Percentiles rank a stretch among this genome's conserved stretches.
These are phyloP conservation scores for Tamandua tetradactyla DNA, from an alignment of 2,797 vertebrate species.

Conservation along the genomic window DNA sequence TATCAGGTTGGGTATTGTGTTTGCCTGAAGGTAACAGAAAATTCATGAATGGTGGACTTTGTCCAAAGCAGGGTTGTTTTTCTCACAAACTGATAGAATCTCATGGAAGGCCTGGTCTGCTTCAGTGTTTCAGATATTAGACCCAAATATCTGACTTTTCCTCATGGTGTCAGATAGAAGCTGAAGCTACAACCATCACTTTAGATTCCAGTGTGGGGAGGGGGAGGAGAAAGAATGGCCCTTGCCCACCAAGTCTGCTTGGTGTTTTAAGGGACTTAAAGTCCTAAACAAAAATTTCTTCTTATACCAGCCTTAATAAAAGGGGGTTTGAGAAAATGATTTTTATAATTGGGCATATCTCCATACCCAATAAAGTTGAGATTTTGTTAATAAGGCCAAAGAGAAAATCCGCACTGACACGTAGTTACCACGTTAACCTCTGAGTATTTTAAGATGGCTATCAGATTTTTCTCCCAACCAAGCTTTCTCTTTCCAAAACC, in stretches of 20 bases:
- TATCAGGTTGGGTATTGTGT: background rate
- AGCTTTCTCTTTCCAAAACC: background rate
- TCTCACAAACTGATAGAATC: background rate
- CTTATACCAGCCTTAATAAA: background rate
- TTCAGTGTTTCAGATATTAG: background rate
- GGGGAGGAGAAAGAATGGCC: background rate
- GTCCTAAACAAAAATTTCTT: background rate
- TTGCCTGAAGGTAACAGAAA: background rate
- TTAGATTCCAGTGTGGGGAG: background rate
- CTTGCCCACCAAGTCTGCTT: too few relatives aligned
- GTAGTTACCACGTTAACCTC: background rate
- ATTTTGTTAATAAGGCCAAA: background rate
- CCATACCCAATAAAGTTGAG: background rate
- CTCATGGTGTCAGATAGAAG: background rate
- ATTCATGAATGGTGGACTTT: background rate
- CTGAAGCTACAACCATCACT: background rate
- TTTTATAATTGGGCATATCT: background rate
- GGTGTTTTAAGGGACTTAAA: background rate
- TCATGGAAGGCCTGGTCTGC: background rate
- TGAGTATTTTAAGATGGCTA: background rate
- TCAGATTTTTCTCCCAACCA: too few relatives aligned
- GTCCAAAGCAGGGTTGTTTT: background rate
- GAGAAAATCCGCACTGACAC: background rate
- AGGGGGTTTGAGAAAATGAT: background rate
- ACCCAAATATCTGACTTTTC: background rate